phyloP scores from a whole-genome alignment of 2,797 vertebrate species.

The Spinus olivaceus region DNA sequence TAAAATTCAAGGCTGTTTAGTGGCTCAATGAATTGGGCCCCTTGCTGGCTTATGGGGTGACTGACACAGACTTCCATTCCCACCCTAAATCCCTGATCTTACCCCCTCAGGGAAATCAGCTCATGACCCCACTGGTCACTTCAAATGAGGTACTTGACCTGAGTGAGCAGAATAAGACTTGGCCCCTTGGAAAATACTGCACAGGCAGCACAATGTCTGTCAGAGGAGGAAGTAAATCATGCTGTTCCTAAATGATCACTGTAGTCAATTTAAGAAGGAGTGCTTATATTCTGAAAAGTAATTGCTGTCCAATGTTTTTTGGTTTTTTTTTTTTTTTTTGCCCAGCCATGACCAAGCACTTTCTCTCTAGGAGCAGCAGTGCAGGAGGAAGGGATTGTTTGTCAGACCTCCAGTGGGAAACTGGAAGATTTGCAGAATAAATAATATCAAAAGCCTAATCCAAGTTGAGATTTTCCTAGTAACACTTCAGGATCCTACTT shows the following conservation, averaged over 20 bases:
- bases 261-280: background rate
- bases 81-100: background rate
- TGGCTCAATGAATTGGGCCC: background rate
- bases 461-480: background rate
- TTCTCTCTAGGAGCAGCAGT: background rate
- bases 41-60: background rate
- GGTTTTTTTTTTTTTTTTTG: rapidly evolving
- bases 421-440: background rate
- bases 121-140: background rate
- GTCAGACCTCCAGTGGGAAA: background rate
- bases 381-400: background rate
- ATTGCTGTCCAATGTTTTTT: background rate
- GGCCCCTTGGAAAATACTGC: background rate
- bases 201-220: background rate
- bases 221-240: background rate
- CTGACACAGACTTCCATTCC: background rate
- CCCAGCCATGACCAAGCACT: background rate
- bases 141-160: background rate
- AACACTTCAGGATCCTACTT: background rate
- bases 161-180: background rate
- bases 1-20: background rate
- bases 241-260: background rate
- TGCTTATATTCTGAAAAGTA: background rate
- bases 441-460: background rate
- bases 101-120: background rate